Base-by-base conservation (phyloP, 2,797 vertebrate genomes). In the Brachyalestes nurse region DNA sequence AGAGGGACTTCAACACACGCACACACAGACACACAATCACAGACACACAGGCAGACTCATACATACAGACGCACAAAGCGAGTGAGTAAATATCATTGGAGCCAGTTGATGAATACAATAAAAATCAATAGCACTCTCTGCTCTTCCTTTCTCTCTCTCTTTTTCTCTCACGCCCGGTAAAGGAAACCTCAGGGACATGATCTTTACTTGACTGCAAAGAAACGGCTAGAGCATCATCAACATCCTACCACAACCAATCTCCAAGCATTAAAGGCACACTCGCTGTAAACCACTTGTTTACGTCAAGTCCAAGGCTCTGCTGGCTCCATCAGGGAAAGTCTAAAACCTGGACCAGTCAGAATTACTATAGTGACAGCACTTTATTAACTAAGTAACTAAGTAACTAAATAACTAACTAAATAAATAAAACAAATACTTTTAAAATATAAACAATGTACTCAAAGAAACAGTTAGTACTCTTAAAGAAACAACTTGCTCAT, bases 71-170 rank as follows among this genome's bases (percentile, higher is more conserved):
- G 45, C 65, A 28, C 58, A 57, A 64, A 77, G 78, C 79, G 64
- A 82, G 75, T 65, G 76, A 82, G 82, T 74, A 83, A 82, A 84
- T 83, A 85, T 87, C 73, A 85, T 62, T 49, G 74, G 79, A 55
- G 76, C 28, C 73, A 79, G 75, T 87, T 69, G 65, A 87, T 81
- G 70, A 85, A 83, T 78, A 72, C 81, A 79, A 83, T 87, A 85
- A 87, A 86, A 87, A 87, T 87, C 86, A 82, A 87, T 87, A 87
- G 81, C 86, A 85, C 86, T 87, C 75, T 85, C 51, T 72, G 79
- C 77, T 81, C 76, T 82, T 78, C 75, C 75, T 81, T 65, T 67
- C 70, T 53, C 42, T 77, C 19, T 69, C 76, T 81, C 75, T 82
- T 75, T 71, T 71, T 81, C 70, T 67, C 74, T 53, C 51, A 71